Evolutionary conservation across 2,797 vertebrate genomes (phyloP), one percentile per base, ranked within the genome.

Genomic region (Loriculus beryllinus): DNA sequence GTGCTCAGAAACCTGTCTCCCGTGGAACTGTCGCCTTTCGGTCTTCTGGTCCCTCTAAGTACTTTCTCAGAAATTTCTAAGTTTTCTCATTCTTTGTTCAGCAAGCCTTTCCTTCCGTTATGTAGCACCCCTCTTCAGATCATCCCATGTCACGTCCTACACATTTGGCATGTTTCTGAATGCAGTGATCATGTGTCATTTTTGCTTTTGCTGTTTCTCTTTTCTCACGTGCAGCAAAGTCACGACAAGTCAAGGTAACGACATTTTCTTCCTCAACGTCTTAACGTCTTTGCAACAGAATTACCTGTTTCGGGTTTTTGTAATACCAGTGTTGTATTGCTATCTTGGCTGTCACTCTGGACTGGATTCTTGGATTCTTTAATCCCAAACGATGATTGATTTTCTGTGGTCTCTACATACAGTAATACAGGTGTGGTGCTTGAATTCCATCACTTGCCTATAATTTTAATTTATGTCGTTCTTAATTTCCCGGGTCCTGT

Each of bases 171-270:
- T 18, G 21, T 33, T 51, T 54, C 45, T 15, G 20, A 69, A 17
- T 16, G 70, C 28, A 21, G 0, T 6, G 18, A 21, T 31, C 54
- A 17, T 1, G 5, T 68, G 20, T 20, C 14, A 0, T 8, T 23
- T 10, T 57, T 33, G 35, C 10, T 35, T 60, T 48, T 5, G 6
- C 29, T 43, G 8, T 78, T 67, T 52, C 25, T 77, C 10, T 68
- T 22, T 69, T n/a, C 37, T 6, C 12, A 5, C 3, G 0, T 31
- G 20, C 35, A 57, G 68, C 19, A 19, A 1, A 52, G n/a, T 40
- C 10, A 4, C 21, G 14, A 40, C 39, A 40, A 40, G 39, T 40
- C 39, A 82, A 47, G 20, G 22, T 28, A 2, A 3, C 3, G 19
- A 5, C 16, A 72, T 84, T 75, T 86, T 72, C 12, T 70, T 78